Conservation (phyloP, 2,113 vertebrate genomes). For the Heteronetta atricapilla region DNA sequence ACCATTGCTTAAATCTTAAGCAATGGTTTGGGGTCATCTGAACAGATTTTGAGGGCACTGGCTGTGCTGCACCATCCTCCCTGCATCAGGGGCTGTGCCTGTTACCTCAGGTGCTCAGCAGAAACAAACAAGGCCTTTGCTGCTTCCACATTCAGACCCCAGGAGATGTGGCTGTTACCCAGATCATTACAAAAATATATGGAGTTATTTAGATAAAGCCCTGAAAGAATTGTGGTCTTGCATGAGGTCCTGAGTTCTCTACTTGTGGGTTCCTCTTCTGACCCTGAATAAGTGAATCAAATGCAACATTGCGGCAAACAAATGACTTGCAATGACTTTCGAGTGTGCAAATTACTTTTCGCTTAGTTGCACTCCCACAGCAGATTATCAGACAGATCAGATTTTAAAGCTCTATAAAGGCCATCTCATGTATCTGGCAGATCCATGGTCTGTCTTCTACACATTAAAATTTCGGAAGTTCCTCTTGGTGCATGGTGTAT, state of each 20-base stretch:
- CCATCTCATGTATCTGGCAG: neutral
- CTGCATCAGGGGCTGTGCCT: neutral
- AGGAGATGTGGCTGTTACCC: neutral
- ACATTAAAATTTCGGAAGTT: neutral
- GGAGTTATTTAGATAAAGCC: neutral
- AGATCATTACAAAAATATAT: neutral
- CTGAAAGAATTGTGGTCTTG: neutral
- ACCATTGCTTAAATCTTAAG: neutral
- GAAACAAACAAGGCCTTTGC: neutral
- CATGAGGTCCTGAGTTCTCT: neutral
- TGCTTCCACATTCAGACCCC: neutral
- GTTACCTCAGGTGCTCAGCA: neutral
- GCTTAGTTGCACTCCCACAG: accelerated
- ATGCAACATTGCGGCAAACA: neutral
- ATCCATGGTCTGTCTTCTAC: neutral
- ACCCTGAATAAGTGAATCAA: neutral
- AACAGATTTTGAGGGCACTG: neutral
- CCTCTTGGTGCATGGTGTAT: neutral
- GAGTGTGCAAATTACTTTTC: neutral
- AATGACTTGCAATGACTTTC: neutral
- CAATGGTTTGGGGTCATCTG: neutral
- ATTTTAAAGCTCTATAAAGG: neutral
- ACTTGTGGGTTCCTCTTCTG: neutral
- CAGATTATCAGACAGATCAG: neutral
- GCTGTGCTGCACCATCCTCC: neutral